These are phyloP conservation scores for Gnathonemus echidnorhynchus DNA, from an alignment of 2,113 vertebrate species.

Conservation along the genomic window DNA sequence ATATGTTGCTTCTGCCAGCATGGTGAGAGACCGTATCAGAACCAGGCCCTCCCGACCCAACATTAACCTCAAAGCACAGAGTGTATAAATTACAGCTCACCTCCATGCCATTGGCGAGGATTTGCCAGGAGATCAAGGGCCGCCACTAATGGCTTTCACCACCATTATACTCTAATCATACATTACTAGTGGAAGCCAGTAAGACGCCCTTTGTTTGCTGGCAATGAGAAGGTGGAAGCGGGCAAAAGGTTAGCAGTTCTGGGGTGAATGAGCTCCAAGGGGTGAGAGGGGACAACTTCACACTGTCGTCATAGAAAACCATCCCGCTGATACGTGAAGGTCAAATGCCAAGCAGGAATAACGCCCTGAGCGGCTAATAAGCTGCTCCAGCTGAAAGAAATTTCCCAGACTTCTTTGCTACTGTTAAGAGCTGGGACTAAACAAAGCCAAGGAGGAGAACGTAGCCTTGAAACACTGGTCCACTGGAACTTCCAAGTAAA, in stretches of 20 bases:
- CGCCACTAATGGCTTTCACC: background rate
- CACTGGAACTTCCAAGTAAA: background rate
- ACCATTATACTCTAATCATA: background rate
- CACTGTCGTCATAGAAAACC: background rate
- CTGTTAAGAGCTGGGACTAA: background rate
- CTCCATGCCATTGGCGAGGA: background rate
- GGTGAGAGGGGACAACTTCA: background rate
- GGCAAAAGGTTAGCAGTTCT: background rate
- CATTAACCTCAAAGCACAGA: background rate
- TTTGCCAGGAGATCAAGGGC: background rate
- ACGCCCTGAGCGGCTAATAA: too few relatives aligned
- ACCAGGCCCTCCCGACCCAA: background rate
- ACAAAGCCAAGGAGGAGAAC: background rate
- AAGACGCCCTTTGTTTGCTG: background rate
- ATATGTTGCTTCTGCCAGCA: conserved; percentile 54
- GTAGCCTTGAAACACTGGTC: background rate
- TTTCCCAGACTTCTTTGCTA: background rate
- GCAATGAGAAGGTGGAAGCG: background rate
- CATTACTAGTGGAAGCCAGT: background rate
- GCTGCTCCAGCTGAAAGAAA: background rate
- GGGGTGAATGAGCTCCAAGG: background rate
- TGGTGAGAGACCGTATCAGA: conserved; percentile 20
- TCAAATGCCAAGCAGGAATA: background rate
- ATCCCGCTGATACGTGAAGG: background rate
- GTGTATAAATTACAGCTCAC: background rate